Evolutionary conservation across 2,888 invertebrate species (phyloP).

Genomic region (Caenorhabditis angaria): DNA sequence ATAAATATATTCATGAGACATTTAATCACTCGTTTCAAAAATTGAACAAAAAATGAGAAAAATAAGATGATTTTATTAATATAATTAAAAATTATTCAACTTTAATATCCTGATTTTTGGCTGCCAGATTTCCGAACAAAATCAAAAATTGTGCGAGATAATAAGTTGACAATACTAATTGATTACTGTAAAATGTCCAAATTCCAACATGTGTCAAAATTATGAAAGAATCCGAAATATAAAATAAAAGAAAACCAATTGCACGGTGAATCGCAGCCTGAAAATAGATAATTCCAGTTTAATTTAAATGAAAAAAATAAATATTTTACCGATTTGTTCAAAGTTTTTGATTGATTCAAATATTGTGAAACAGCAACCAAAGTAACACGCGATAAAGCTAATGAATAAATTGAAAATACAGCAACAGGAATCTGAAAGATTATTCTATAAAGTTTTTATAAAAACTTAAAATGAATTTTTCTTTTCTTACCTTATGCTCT

Average conservation of each 20-base stretch:
- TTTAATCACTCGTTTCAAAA: too few species aligned
- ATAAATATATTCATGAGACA: too few species aligned
- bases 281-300: too few species aligned
- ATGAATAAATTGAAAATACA: conserved; percentile 49
- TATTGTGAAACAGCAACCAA: conserved; percentile 52
- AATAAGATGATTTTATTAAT: background rate
- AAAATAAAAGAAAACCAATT: conserved; percentile 51
- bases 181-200: conserved; percentile 42
- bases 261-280: conserved; percentile 38
- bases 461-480: background rate
- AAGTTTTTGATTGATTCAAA: conserved; percentile 40
- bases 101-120: background rate
- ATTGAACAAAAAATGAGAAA: too few species aligned
- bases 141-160: conserved; percentile 62
- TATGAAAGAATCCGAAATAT: conserved; percentile 60
- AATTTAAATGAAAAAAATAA: conserved; percentile 2
- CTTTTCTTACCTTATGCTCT: conserved; percentile 19
- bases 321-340: conserved; percentile 31
- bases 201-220: conserved; percentile 60
- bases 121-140: conserved; percentile 27
- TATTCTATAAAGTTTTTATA: background rate
- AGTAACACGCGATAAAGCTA: conserved; percentile 50
- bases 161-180: conserved; percentile 58
- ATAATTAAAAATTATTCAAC: background rate
- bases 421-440: conserved; percentile 28